Evolutionary conservation across 2,888 invertebrate species (phyloP).

Genomic region (Pyrgus malvae): DNA sequence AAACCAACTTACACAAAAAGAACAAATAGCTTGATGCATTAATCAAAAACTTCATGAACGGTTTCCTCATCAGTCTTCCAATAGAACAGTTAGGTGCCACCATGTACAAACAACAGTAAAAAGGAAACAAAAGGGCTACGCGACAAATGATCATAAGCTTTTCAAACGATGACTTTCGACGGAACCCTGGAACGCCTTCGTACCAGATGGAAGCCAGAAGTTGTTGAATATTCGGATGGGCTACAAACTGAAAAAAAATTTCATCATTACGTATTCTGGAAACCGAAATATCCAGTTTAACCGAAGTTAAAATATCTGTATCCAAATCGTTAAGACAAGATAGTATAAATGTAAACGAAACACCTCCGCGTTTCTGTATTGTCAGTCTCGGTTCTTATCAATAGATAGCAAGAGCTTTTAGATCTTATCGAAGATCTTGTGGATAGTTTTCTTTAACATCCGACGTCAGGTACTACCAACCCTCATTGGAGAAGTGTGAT

Average conservation of each 20-base stretch:
- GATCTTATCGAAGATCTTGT: too few species aligned
- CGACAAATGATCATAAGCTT: conserved; percentile 88
- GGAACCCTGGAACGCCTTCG: conserved; percentile 96
- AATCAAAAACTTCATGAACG: conserved; percentile 98
- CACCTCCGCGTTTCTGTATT: too few species aligned
- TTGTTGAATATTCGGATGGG: conserved; percentile 98
- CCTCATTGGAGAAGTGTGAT: too few species aligned
- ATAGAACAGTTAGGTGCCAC: conserved; percentile 90
- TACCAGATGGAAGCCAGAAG: conserved; percentile 96
- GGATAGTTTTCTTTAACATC: too few species aligned
- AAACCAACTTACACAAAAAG: conserved; percentile 91
- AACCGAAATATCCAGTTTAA: too few species aligned
- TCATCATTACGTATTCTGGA: not conserved
- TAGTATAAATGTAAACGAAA: too few species aligned
- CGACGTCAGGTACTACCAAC: too few species aligned
- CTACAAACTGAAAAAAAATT: conserved; percentile 87
- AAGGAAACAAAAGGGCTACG: conserved; percentile 92
- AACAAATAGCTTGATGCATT: conserved; percentile 97
- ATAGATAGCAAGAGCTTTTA: too few species aligned
- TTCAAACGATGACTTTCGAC: conserved; percentile 88
- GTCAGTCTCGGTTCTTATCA: too few species aligned
- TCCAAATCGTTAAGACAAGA: too few species aligned
- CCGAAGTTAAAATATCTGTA: too few species aligned
- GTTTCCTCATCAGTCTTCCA: conserved; percentile 93
- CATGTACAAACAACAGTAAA: conserved; percentile 93